phyloP scores from a whole-genome alignment of 1,140 invertebrate genomes.

The Hylyphantes graminicola region DNA sequence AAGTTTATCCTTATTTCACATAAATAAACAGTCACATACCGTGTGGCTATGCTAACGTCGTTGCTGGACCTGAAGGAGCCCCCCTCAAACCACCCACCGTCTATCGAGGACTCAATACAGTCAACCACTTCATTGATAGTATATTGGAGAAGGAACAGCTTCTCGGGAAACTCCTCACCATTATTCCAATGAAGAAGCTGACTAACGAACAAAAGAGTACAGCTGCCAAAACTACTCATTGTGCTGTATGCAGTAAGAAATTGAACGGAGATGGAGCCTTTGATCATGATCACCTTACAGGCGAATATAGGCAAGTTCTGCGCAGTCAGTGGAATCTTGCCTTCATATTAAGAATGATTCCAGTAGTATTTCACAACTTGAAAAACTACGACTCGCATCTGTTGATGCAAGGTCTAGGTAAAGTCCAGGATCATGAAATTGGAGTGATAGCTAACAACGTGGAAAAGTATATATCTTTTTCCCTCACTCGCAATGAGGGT shows the following conservation, averaged over 20 bases:
- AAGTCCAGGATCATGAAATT: conserved; percentile 14
- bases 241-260: conserved; percentile 1
- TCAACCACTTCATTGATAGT: too few species aligned
- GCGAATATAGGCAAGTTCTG: not conserved
- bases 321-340: conserved; percentile 25
- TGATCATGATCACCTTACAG: conserved; percentile 19
- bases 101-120: too few species aligned
- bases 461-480: not conserved
- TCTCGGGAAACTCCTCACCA: too few species aligned
- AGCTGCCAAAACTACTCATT: not conserved
- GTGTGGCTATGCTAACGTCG: too few species aligned
- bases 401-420: conserved; percentile 7
- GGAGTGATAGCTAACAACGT: conserved; percentile 1
- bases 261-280: not conserved
- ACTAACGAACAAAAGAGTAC: too few species aligned
- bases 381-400: conserved; percentile 18
- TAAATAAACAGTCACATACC: too few species aligned
- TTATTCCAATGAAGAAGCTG: too few species aligned
- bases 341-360: conserved; percentile 7
- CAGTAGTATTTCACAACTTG: conserved; percentile 30
- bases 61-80: too few species aligned
- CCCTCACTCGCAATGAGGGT: too few species aligned
- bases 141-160: too few species aligned
- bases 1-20: too few species aligned
- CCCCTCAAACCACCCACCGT: too few species aligned